Conservation (phyloP, 2,113 vertebrate genomes). For the Collichthys lucidus region DNA sequence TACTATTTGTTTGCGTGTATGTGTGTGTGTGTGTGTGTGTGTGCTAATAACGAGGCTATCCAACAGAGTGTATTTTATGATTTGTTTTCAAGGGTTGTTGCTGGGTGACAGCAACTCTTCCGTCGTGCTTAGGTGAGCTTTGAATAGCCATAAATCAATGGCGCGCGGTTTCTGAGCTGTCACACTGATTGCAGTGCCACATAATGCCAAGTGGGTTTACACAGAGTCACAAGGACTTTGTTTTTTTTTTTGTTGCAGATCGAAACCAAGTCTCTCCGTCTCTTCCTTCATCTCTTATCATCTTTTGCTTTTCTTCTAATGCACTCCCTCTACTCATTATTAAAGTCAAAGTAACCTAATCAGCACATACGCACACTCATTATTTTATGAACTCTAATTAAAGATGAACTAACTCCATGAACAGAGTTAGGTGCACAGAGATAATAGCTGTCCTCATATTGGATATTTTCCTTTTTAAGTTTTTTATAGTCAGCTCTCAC, state of each 20-base stretch:
- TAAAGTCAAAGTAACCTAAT: conserved; percentile 24
- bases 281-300: conserved; percentile 22
- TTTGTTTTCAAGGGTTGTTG: conserved; percentile 58
- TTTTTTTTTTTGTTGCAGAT: background rate
- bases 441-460: background rate
- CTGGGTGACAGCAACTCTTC: conserved; percentile 51
- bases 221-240: conserved; percentile 20
- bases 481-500: background rate
- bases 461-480: background rate
- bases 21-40: conserved; percentile 17
- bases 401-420: background rate
- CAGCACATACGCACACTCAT: conserved; percentile 8
- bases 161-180: conserved; percentile 50
- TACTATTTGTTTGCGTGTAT: conserved; percentile 11
- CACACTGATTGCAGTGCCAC: conserved; percentile 53
- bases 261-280: conserved; percentile 7
- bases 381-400: conserved; percentile 25
- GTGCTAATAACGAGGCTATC: conserved; percentile 29
- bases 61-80: conserved; percentile 34
- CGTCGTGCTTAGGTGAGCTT: conserved; percentile 42
- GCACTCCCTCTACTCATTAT: conserved; percentile 26
- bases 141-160: conserved; percentile 67
- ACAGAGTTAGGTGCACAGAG: conserved; percentile 8
- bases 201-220: conserved; percentile 37
- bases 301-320: conserved; percentile 17